phyloP scores from a whole-genome alignment of 2,888 invertebrate genomes.

The Melitaea athalia region DNA sequence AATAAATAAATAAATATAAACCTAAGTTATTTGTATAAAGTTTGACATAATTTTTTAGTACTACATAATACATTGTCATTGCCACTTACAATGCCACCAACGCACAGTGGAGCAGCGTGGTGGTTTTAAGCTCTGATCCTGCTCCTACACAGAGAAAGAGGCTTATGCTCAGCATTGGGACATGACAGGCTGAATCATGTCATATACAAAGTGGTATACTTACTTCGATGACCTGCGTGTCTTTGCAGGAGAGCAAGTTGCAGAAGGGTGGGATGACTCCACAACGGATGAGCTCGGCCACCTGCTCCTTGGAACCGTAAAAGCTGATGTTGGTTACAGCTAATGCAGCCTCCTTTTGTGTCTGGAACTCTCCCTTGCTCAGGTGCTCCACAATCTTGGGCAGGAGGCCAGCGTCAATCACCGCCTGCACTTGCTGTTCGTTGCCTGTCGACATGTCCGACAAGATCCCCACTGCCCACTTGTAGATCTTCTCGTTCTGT shows the following conservation, averaged over 20 bases:
- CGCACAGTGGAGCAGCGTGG: too few species aligned
- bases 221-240: too few species aligned
- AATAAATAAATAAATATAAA: too few species aligned
- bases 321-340: conserved; percentile 99
- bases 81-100: too few species aligned
- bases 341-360: conserved; percentile 99
- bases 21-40: too few species aligned
- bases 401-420: too few species aligned
- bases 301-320: conserved; percentile 96
- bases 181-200: too few species aligned
- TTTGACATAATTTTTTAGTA: too few species aligned
- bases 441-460: conserved; percentile 99
- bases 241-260: conserved; percentile 95
- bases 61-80: too few species aligned
- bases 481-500: conserved; percentile 98
- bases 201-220: conserved; percentile 55
- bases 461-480: conserved; percentile 99
- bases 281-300: conserved; percentile 91
- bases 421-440: conserved; percentile 97
- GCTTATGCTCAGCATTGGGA: too few species aligned
- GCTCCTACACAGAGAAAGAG: too few species aligned
- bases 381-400: conserved; percentile 97
- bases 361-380: conserved; percentile 96
- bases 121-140: too few species aligned
- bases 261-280: conserved; percentile 98